Evolutionary conservation across 1,140 invertebrate species (phyloP).

Genomic region (Asobara japonica): DNA sequence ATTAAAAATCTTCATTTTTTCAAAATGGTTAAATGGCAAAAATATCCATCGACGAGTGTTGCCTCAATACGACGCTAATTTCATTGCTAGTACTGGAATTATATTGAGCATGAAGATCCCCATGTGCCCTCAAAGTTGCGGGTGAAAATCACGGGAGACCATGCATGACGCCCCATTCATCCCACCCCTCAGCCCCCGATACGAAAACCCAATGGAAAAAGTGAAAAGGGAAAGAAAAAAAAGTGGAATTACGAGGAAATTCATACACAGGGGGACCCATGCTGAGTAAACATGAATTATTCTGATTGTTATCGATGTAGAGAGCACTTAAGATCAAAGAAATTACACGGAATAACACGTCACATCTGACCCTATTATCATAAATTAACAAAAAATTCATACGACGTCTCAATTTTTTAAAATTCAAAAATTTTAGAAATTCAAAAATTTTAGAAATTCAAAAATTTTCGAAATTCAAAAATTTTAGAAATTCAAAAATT

Average conservation of each 20-base stretch:
- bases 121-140: slow-evolving; percentile 26
- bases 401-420: too few species aligned
- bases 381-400: too few species aligned
- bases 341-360: background rate
- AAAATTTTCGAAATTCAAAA: too few species aligned
- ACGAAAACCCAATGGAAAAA: background rate
- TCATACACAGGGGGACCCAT: background rate
- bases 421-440: too few species aligned
- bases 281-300: slow-evolving; percentile 9
- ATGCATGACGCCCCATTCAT: slow-evolving; percentile 55
- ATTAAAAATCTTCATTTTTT: too few species aligned
- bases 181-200: slow-evolving; percentile 3
- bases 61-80: slow-evolving; percentile 56
- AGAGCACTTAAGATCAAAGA: slow-evolving; percentile 11
- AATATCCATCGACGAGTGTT: too few species aligned
- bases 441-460: too few species aligned
- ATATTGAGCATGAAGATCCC: slow-evolving; percentile 55
- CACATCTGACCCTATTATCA: too few species aligned
- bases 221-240: background rate
- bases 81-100: slow-evolving; percentile 45
- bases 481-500: too few species aligned
- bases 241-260: background rate
- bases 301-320: background rate
- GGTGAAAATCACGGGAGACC: slow-evolving; percentile 21
- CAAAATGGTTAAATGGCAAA: too few species aligned